These are phyloP conservation scores for Dasypogon diadema DNA, from an alignment of 2,888 invertebrate species.

Conservation along the genomic window DNA sequence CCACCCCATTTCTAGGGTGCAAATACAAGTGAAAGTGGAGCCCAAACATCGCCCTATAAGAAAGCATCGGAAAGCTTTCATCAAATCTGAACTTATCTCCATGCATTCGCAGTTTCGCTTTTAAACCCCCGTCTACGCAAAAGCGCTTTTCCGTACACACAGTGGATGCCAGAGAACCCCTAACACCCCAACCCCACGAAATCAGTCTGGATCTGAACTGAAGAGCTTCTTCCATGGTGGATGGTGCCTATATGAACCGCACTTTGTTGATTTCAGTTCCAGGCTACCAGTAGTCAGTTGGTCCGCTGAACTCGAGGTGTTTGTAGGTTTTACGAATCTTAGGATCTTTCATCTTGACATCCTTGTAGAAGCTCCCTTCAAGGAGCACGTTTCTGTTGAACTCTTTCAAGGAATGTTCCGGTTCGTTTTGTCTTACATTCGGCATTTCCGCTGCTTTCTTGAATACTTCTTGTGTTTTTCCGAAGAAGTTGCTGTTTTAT, in stretches of 20 bases:
- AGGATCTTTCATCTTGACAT: background rate
- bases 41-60: background rate
- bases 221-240: slow-evolving; percentile 25
- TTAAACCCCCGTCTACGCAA: slow-evolving; percentile 37
- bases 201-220: background rate
- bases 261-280: slow-evolving; percentile 35
- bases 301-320: slow-evolving; percentile 45
- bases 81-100: background rate
- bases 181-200: slow-evolving; percentile 3
- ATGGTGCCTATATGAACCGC: slow-evolving; percentile 23
- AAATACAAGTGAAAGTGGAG: slow-evolving; percentile 45
- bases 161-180: slow-evolving; percentile 7
- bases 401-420: background rate
- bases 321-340: slow-evolving; percentile 13
- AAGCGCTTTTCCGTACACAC: slow-evolving; percentile 10
- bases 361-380: background rate
- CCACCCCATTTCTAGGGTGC: slow-evolving; percentile 4
- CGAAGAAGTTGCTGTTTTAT: background rate
- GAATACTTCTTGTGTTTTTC: background rate
- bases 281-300: slow-evolving; percentile 36
- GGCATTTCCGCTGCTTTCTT: background rate
- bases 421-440: background rate
- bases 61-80: slow-evolving; percentile 5
- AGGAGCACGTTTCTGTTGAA: too few relatives aligned
- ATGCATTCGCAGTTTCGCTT: slow-evolving; percentile 11